Conservation (phyloP, 2,888 invertebrate species). For the Panzeria rudis region DNA sequence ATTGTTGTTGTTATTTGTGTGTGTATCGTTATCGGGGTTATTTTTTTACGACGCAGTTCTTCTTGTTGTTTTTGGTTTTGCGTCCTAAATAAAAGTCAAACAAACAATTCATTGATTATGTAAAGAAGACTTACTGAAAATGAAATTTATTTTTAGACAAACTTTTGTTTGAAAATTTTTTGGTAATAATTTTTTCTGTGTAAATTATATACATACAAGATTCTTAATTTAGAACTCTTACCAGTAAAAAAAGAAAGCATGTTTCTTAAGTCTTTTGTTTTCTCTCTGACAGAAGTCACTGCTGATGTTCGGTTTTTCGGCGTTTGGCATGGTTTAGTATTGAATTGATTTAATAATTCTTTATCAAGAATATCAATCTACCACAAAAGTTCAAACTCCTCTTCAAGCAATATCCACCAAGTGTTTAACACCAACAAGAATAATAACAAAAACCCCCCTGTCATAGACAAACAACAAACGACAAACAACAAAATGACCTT, state of each 20-base stretch:
- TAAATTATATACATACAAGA: no score
- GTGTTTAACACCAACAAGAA: conserved; percentile 18
- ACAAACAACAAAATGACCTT: conserved; percentile 58
- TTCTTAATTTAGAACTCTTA: background rate
- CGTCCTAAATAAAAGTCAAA: no score
- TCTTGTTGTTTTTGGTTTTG: no score
- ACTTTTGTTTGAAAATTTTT: no score
- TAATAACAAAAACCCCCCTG: conserved; percentile 11
- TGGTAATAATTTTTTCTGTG: no score
- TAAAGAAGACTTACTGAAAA: no score
- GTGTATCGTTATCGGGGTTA: no score
- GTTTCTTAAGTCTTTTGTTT: conserved; percentile 48
- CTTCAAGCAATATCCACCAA: conserved; percentile 34
- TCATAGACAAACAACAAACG: conserved; percentile 13
- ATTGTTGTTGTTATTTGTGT: no score
- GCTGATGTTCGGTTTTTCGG: background rate
- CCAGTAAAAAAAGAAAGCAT: background rate
- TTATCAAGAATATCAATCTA: background rate
- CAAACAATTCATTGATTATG: no score
- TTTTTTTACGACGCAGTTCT: no score
- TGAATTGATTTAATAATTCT: background rate
- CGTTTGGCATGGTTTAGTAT: background rate
- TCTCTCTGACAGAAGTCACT: background rate
- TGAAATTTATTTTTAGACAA: no score
- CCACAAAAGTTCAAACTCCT: conserved; percentile 30